A percentile compares a stretch with the other conserved stretches of the same genome.
Evolutionary conservation across 35 echinoderm and acorn worm species (phyloP).

Genomic region (Apostichopus parvimensis): DNA sequence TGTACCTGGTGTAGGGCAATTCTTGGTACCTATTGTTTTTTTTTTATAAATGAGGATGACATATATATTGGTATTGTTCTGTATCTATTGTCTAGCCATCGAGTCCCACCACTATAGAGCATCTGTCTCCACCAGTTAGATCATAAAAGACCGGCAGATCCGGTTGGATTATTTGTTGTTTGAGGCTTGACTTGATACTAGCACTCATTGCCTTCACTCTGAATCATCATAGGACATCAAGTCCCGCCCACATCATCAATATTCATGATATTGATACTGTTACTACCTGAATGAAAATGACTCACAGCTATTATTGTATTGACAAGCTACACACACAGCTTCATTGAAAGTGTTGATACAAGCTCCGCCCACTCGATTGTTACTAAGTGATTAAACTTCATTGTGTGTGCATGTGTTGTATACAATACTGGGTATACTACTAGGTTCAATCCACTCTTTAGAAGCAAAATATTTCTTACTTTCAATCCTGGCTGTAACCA

Average conservation of each 20-base stretch:
- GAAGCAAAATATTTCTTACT: neutral
- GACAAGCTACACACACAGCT: too few species aligned
- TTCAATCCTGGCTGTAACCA: too few species aligned
- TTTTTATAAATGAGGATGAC: too few species aligned
- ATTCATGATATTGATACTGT: neutral
- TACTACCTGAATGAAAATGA: neutral
- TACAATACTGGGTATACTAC: neutral
- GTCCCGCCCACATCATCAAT: conserved; percentile 7
- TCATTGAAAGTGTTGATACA: neutral
- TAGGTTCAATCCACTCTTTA: too few species aligned
- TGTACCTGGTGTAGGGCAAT: too few species aligned
- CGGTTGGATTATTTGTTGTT: neutral
- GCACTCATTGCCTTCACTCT: neutral
- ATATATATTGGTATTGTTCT: too few species aligned
- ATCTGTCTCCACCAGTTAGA: neutral
- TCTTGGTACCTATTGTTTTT: too few species aligned
- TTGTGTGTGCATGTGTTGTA: neutral
- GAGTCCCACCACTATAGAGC: neutral
- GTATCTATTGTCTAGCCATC: too few species aligned
- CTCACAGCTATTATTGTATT: neutral
- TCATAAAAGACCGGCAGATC: neutral
- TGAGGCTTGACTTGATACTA: neutral
- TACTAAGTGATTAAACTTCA: neutral
- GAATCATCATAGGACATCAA: conserved; percentile 3
- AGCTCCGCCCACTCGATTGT: neutral